Evolutionary conservation across 1,140 invertebrate species (phyloP), one percentile per base, ranked within the genome.

Genomic region (Leucophenga varia): DNA sequence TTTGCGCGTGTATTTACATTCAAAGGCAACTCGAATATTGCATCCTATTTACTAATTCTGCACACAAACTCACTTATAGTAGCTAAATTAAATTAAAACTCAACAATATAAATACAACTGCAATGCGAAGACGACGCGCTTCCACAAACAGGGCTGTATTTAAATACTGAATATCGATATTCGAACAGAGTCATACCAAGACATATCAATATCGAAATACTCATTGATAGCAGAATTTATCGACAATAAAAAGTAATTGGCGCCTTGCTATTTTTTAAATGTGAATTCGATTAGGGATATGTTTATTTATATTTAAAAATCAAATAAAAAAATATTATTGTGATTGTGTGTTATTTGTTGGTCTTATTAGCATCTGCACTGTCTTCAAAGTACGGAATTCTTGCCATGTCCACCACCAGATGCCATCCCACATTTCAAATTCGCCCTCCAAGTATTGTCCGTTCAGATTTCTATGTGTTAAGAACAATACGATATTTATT

Each of bases 21-120:
- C 6, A 43, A 42, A 22, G 21, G 25, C 22, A 7, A 14, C 35
- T n/a, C 35, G 46, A 38, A 52, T 67, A 40, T 35, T 32, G 49
- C 61, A 65, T 64, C 19, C 30, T 58, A 39, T 43, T 41, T 20
- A 39, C 38, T 42, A 53, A 47, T 47, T 55, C 38, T 14, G 25
- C 43, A 31, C 42, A 51, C 32, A 51, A 46, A 55, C 46, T 42
- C 45, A 59, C 52, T 51, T 46, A 55, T 30, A 47, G 22, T 36
- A 49, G 43, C 25, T 55, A 55, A 49, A 52, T 49, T 47, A 19
- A 38, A 48, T 34, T 48, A 50, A 58, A 59, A 64, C 44, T 57
- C 47, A 61, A 58, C 59, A 61, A 54, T n/a, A n/a, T n/a, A n/a
- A n/a, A n/a, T n/a, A 61, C 37, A 59, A 55, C 50, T 53, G 55